Evolutionary conservation across 2,113 vertebrate genomes (phyloP).

Genomic region (Nothocercus nigrocapillus): DNA sequence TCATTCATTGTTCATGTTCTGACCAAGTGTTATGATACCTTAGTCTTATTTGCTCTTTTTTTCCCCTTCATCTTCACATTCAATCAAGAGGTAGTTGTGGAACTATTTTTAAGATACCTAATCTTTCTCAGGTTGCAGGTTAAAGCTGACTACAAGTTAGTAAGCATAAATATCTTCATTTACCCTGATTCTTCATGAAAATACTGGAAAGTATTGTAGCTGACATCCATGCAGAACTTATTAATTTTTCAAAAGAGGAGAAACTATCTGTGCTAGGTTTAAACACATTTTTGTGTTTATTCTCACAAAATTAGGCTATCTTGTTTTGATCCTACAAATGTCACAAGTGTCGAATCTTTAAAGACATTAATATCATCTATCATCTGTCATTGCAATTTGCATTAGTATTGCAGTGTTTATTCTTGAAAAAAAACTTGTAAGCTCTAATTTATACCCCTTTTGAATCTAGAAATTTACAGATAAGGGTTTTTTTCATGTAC

Average conservation of each 20-base stretch:
- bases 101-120: constrained; percentile 25
- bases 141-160: constrained; percentile 15
- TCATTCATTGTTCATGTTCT: constrained; percentile 1
- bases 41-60: constrained; percentile 14
- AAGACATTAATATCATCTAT: not conserved
- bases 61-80: not conserved
- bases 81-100: constrained; percentile 25
- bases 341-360: not conserved
- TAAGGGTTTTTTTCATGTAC: not conserved
- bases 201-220: not conserved
- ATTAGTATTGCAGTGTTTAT: not conserved
- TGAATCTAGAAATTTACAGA: not conserved
- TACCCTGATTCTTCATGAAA: constrained; percentile 12
- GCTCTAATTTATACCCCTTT: not conserved
- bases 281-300: not conserved
- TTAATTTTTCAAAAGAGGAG: not conserved
- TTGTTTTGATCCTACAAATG: not conserved
- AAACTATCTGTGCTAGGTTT: not conserved
- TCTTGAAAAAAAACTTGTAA: not conserved
- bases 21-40: not conserved
- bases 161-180: not conserved
- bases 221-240: not conserved
- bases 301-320: not conserved
- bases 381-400: not conserved
- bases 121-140: constrained; percentile 34